These are phyloP conservation scores for Pachydiplax longipennis DNA, from an alignment of 2,888 invertebrate genomes.

Conservation along the genomic window DNA sequence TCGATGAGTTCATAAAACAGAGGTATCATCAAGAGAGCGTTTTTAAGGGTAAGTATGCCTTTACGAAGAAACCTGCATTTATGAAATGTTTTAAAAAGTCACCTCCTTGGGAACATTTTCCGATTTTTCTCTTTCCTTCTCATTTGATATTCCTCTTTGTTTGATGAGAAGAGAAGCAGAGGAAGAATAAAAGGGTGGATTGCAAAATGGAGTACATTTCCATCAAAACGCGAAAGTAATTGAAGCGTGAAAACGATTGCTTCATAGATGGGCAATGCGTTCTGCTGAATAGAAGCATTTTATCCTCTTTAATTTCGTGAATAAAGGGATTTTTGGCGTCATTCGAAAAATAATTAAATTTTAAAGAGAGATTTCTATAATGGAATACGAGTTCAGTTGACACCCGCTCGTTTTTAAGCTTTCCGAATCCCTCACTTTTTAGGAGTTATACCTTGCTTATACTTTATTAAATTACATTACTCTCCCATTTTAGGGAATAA, in stretches of 20 bases:
- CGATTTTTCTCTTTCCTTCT: no score
- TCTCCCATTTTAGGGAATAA: no score
- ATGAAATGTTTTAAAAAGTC: no score
- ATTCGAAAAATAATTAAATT: background rate
- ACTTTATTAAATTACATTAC: background rate
- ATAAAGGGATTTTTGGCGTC: background rate
- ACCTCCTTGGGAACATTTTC: no score
- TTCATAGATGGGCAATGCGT: background rate
- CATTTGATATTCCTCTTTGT: no score
- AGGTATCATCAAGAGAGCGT: no score
- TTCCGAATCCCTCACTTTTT: background rate
- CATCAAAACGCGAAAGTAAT: background rate
- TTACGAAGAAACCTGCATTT: no score
- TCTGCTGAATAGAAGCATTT: background rate
- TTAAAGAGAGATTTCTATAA: background rate
- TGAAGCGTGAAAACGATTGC: background rate
- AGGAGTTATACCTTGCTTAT: background rate
- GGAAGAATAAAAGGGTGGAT: background rate
- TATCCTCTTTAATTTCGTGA: background rate
- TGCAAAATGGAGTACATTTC: background rate
- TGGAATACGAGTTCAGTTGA: background rate
- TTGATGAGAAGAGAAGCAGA: background rate
- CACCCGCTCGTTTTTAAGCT: background rate
- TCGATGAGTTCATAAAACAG: no score
- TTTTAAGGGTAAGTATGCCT: no score